Base-by-base conservation (phyloP, 2,888 invertebrate genomes). In the Lasioglossum leucozonium region DNA sequence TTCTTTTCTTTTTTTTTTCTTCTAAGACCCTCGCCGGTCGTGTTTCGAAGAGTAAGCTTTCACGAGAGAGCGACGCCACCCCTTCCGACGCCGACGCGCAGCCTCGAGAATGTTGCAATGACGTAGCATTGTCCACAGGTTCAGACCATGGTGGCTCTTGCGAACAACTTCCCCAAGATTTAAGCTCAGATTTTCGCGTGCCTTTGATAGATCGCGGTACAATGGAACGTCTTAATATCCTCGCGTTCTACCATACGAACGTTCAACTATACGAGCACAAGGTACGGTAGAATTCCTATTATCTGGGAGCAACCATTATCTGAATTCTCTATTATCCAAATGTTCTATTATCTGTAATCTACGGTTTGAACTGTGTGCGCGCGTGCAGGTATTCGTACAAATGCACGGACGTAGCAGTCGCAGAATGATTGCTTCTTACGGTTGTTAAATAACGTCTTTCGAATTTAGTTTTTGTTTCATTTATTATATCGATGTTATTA, bases 1-100 rank as follows among this genome's bases (percentile, higher is more conserved):
- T n/a, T n/a, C n/a, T 67, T 67, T 87, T 88, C 89, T 88, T 89
- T 67, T 67, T 34, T 34, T 65, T 88, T 90, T 88, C 89, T 55
- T 86, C 85, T 80, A 84, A 89, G 89, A 88, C 84, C 85, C 85
- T 82, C 78, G 84, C 84, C 86, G 77, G 83, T 79, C 81, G 82
- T 65, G 79, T 67, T 87, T 78, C 89, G 88, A 87, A 88, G 81
- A 85, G 89, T 79, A 47, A 75, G 65, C 77, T 81, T 78, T 75
- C 77, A 65, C 79, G 81, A 84, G 85, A 79, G 72, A 77, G 72
- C 62, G 77, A 77, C 72, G 51, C 42, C 65, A 55, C 51, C 55
- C 55, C 72, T 40, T 72, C 44, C 76, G 76, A 81, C 75, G 51
- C 67, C 26, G 67, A 30, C 62, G 69, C 73, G 65, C 72, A 65